phyloP scores from a whole-genome alignment of 2,113 vertebrate species.

The Emydocephalus ijimae region DNA sequence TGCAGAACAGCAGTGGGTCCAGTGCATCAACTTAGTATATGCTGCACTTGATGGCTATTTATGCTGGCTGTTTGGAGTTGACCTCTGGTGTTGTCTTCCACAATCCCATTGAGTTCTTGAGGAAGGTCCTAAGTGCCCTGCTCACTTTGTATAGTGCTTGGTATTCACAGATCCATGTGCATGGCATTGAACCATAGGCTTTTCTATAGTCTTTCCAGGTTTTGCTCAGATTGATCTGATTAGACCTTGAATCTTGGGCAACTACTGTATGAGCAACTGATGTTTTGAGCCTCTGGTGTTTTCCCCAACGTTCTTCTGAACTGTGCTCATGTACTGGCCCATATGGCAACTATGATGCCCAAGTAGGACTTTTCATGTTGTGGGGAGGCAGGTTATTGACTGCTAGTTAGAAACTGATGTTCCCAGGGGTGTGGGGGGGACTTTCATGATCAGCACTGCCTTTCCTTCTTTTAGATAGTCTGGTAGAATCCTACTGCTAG shows the following conservation, averaged over 20 bases:
- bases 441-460: not conserved
- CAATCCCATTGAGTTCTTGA: not conserved
- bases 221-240: not conserved
- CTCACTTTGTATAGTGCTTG: not conserved
- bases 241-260: not conserved
- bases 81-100: not conserved
- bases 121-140: not conserved
- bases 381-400: not conserved
- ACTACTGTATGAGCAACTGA: not conserved
- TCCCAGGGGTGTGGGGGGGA: not conserved
- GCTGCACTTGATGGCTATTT: not conserved
- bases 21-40: not conserved
- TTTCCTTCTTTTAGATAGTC: not conserved
- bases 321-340: too few relatives aligned
- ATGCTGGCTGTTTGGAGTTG: not conserved
- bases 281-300: not conserved
- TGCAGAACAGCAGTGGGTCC: not conserved
- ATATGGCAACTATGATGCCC: not conserved
- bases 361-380: not conserved
- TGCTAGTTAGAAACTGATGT: not conserved
- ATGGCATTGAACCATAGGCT: not conserved
- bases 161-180: not conserved
- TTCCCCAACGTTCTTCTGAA: not conserved
- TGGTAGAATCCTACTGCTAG: not conserved
- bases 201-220: not conserved